Conservation (phyloP, 2,888 invertebrate species). For the Electrophaes corylata region DNA sequence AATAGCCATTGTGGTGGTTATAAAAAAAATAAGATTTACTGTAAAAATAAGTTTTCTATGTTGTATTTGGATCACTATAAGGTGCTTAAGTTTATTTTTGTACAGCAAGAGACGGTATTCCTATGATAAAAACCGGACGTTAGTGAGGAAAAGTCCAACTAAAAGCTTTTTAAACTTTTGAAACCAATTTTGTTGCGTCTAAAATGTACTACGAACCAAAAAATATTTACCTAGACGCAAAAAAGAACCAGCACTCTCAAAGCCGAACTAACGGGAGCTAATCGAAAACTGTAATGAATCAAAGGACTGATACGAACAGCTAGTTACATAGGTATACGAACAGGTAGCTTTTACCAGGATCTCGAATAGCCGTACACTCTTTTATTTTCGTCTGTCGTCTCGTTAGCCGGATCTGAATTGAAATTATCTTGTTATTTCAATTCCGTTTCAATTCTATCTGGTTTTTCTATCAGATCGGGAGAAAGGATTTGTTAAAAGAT, state of each 20-base stretch:
- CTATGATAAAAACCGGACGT: no score
- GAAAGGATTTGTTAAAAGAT: conserved; percentile 2
- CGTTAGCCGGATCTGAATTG: conserved; percentile 70
- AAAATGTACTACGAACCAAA: not conserved
- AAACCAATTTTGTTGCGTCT: not conserved
- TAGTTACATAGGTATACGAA: conserved; percentile 14
- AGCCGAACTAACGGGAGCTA: conserved; percentile 62
- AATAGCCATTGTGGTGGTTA: no score
- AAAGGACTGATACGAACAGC: conserved; percentile 68
- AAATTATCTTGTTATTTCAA: conserved; percentile 70
- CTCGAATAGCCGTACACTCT: conserved; percentile 35
- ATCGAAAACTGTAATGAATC: conserved; percentile 82
- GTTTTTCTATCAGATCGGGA: conserved; percentile 27
- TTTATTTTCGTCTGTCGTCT: conserved; percentile 66
- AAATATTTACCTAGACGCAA: conserved; percentile 42
- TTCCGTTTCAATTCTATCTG: conserved; percentile 40
- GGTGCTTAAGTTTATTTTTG: no score
- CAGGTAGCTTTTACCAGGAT: conserved; percentile 19
- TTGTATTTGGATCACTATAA: no score
- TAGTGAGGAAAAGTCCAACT: no score
- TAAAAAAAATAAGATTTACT: no score
- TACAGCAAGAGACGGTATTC: no score
- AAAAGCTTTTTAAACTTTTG: not conserved
- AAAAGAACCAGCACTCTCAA: conserved; percentile 46
- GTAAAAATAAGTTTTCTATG: no score